phyloP scores from a whole-genome alignment of 2,113 vertebrate genomes.

The Neotoma lepida region DNA sequence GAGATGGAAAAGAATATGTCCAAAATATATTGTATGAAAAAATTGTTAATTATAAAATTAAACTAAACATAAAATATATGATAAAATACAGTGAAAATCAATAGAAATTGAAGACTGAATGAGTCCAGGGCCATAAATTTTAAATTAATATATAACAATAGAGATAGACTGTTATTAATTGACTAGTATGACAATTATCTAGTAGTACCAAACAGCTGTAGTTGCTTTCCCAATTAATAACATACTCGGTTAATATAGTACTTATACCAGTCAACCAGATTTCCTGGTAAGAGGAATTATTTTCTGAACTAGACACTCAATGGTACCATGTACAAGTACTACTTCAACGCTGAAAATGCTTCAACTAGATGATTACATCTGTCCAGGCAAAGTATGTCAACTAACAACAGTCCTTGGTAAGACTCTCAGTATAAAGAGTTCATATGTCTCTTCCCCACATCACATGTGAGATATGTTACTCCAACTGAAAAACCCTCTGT shows the following conservation, averaged over 20 bases:
- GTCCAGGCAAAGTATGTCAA: neutral
- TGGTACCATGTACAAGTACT: neutral
- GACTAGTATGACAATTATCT: neutral
- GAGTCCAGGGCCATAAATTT: slow-evolving; percentile 5
- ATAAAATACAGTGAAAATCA: slow-evolving; percentile 16
- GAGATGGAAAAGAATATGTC: neutral
- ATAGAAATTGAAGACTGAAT: neutral
- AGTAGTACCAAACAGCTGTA: neutral
- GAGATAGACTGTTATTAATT: neutral
- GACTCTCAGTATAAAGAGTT: neutral
- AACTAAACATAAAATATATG: neutral
- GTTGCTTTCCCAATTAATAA: neutral
- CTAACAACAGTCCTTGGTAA: neutral
- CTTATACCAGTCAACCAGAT: neutral
- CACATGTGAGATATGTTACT: neutral
- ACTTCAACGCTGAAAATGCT: neutral
- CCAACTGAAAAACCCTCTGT: neutral
- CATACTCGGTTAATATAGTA: neutral
- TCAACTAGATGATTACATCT: neutral
- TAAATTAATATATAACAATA: neutral
- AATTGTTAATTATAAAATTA: neutral
- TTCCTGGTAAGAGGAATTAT: neutral
- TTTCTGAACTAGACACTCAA: neutral
- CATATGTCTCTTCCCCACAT: neutral
- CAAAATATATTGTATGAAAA: neutral